phyloP scores from a whole-genome alignment of 2,113 vertebrate genomes.

The Misgurnus mizolepis region DNA sequence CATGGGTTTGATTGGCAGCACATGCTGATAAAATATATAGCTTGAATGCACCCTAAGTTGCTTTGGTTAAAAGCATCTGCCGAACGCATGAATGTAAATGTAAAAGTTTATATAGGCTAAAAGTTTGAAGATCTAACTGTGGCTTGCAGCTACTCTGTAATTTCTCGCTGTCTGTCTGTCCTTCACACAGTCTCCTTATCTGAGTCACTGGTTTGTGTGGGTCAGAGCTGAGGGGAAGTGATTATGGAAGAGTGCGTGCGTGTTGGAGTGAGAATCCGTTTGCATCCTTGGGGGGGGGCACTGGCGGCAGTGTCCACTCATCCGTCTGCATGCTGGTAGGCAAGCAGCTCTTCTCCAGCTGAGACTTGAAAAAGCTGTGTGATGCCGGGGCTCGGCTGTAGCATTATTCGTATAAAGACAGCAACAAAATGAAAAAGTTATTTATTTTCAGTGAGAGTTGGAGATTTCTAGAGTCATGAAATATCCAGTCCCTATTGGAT shows the following conservation, averaged over 20 bases:
- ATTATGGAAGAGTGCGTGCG: background rate
- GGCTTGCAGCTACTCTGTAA: background rate
- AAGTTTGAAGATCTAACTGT: background rate
- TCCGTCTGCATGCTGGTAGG: background rate
- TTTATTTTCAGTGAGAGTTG: too few relatives aligned
- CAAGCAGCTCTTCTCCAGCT: conserved; percentile 12
- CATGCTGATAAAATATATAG: too few relatives aligned
- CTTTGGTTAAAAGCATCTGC: too few relatives aligned
- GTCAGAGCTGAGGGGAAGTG: conserved; percentile 24
- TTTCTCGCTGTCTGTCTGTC: background rate
- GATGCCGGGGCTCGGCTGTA: conserved; percentile 1
- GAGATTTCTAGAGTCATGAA: too few relatives aligned
- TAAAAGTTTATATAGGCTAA: too few relatives aligned
- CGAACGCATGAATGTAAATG: too few relatives aligned
- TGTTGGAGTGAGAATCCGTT: conserved; percentile 33
- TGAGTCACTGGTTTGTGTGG: conserved; percentile 11
- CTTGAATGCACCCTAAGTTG: too few relatives aligned
- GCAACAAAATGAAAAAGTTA: too few relatives aligned
- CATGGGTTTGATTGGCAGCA: too few relatives aligned
- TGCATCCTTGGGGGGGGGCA: conserved; percentile 18
- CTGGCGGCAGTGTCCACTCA: conserved; percentile 41
- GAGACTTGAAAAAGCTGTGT: conserved; percentile 20
- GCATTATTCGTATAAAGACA: background rate
- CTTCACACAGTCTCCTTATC: background rate
- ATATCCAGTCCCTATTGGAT: too few relatives aligned